A percentile compares a stretch with the other conserved stretches of the same genome.
These are phyloP conservation scores for Chrysochloris asiatica DNA, from an alignment of 2,113 vertebrate genomes.

Conservation along the genomic window DNA sequence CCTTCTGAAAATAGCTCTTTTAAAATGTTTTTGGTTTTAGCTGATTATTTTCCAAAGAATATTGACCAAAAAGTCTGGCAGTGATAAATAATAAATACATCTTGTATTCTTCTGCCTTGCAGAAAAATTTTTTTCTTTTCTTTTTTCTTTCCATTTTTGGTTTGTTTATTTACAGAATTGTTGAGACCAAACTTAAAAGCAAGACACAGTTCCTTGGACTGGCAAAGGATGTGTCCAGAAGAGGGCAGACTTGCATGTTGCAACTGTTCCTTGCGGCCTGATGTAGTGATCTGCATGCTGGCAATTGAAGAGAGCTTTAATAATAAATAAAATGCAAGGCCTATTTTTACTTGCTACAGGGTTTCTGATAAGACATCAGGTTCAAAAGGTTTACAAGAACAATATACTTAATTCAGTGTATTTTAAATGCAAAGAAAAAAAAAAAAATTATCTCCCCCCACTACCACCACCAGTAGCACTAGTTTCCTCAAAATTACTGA, in stretches of 20 bases:
- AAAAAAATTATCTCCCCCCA: not conserved
- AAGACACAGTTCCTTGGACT: not conserved
- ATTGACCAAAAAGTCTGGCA: not conserved
- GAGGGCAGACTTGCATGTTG: conserved; percentile 82
- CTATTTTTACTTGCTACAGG: conserved; percentile 61
- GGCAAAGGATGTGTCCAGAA: conserved; percentile 74
- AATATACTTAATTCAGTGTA: not conserved
- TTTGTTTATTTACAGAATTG: not conserved
- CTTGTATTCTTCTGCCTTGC: not conserved
- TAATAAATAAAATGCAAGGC: conserved; percentile 53
- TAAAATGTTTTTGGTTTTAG: conserved; percentile 21
- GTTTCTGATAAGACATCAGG: conserved; percentile 66
- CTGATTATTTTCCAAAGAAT: not conserved
- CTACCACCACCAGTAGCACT: not conserved
- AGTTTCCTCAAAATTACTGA: conserved; percentile 27
- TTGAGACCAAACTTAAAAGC: conserved; percentile 28
- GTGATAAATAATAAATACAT: not conserved
- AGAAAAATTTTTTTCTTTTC: not conserved
- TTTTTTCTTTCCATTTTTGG: not conserved
- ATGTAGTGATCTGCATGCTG: too few species aligned
- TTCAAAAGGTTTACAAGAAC: conserved; percentile 45
- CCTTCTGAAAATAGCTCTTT: not conserved
- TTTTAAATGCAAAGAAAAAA: conserved; percentile 28
- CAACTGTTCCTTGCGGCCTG: too few species aligned
- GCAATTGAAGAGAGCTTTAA: conserved; percentile 57